Evolutionary conservation across 2,888 invertebrate genomes (phyloP), one percentile per base, ranked within the genome.

Genomic region (Himalopsyche kuldschensis): DNA sequence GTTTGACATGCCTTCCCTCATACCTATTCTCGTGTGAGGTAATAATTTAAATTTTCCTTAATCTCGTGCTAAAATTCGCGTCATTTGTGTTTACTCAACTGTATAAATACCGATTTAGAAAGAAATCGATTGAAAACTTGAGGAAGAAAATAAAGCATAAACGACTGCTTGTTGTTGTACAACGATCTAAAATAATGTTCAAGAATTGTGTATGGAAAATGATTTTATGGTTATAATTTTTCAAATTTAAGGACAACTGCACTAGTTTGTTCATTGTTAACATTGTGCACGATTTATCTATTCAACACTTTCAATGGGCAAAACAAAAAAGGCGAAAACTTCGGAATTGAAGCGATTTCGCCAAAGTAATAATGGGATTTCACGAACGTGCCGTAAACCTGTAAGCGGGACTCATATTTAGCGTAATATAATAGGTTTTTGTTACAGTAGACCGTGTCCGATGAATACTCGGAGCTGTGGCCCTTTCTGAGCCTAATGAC

Each of bases 371-470:
- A 84, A 84, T 83, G 46, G 78, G 78, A 81, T 83, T 84, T 84
- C 83, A 83, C 82, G 81, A 83, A 81, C 84, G 84, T 82, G 82
- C 80, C 82, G 79, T 83, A 84, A 83, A 84, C 80, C 83, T 83
- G 83, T 78, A 83, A 81, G 75, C 78, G 48, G 78, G 83, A 78
- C 79, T 84, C 84, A 84, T 84, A 84, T 84, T 84, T 82, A 84
- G 77, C 79, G 80, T 32, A 78, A 84, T 82, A 82, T 82, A 84
- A 82, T 80, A 75, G 84, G 76, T 76, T 85, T 83, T 77, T 76
- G 63, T 77, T 80, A 46, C 69, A 35, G 75, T n/a, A 69, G 75
- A 82, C 79, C 82, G 79, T 78, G 82, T 75, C 79, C 47, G 47
- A 80, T 82, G 82, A 82, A 82, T 82, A 80, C 82, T 79, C 41